These are phyloP conservation scores for Formica aserva DNA, from an alignment of 2,888 invertebrate genomes.

Conservation along the genomic window DNA sequence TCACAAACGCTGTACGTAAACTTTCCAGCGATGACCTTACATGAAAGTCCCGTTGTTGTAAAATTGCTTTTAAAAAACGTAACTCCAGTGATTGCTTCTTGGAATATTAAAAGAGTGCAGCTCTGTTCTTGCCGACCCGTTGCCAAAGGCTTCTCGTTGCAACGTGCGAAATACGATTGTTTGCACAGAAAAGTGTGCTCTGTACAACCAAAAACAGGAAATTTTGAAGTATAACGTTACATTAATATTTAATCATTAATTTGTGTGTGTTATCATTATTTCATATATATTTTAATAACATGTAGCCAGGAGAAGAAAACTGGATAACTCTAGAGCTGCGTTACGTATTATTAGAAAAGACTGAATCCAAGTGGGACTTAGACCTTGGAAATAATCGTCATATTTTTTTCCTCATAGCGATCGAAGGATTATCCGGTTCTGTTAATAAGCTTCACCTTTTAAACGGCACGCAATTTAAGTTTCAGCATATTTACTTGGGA, in stretches of 20 bases:
- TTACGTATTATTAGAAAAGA: constrained; percentile 78
- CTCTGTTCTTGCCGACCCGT: constrained; percentile 60
- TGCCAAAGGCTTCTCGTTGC: constrained; percentile 44
- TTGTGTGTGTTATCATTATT: not conserved
- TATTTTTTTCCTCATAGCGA: constrained; percentile 79
- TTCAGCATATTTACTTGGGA: constrained; percentile 60
- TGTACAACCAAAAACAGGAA: constrained; percentile 45
- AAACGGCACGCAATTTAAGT: constrained; percentile 27
- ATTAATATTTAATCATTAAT: not conserved
- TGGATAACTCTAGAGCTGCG: constrained; percentile 80
- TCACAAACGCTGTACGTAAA: constrained; percentile 38
- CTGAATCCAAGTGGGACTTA: constrained; percentile 82
- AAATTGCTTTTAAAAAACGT: constrained; percentile 59
- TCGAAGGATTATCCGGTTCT: constrained; percentile 74
- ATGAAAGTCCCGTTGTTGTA: constrained; percentile 34
- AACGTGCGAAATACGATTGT: constrained; percentile 53
- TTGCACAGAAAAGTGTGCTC: constrained; percentile 61
- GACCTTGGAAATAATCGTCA: constrained; percentile 81
- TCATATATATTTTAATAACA: constrained; percentile 8
- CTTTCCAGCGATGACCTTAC: constrained; percentile 53
- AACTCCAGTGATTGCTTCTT: constrained; percentile 35
- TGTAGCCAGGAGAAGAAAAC: constrained; percentile 39
- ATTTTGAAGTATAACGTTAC: constrained; percentile 52
- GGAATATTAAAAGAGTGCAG: constrained; percentile 54
- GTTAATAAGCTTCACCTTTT: constrained; percentile 45